These are phyloP conservation scores for Drosophila lutescens DNA, from an alignment of 2,888 invertebrate genomes.

Conservation along the genomic window DNA sequence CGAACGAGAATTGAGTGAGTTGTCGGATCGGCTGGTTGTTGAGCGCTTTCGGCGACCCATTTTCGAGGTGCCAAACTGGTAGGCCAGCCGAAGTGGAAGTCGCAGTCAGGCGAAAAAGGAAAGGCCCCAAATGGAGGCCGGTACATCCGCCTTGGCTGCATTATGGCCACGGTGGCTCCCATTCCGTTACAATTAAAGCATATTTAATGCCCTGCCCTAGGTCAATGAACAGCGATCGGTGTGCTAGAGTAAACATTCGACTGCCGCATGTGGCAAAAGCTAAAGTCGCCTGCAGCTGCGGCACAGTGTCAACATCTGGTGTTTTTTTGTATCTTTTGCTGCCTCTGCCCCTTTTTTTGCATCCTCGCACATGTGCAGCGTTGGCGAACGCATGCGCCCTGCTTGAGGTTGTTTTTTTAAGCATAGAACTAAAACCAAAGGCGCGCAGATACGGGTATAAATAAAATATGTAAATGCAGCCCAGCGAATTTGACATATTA, in stretches of 20 bases:
- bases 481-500: slow-evolving; percentile 54
- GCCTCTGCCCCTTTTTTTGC: slow-evolving; percentile 48
- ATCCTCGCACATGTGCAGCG: slow-evolving; percentile 66
- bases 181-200: slow-evolving; percentile 46
- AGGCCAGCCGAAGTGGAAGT: slow-evolving; percentile 17
- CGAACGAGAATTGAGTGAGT: slow-evolving; percentile 37
- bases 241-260: slow-evolving; percentile 22
- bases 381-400: slow-evolving; percentile 52
- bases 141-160: slow-evolving; percentile 34
- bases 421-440: slow-evolving; percentile 42
- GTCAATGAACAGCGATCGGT: slow-evolving; percentile 53
- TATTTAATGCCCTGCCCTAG: slow-evolving; percentile 56
- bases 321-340: slow-evolving; percentile 42
- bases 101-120: slow-evolving; percentile 49
- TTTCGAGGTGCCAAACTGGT: slow-evolving; percentile 52
- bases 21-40: background rate
- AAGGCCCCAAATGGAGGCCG: slow-evolving; percentile 49
- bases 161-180: slow-evolving; percentile 12
- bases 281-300: slow-evolving; percentile 50
- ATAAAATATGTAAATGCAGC: slow-evolving; percentile 50
- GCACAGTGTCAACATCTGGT: slow-evolving; percentile 64
- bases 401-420: slow-evolving; percentile 41
- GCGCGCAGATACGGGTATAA: slow-evolving; percentile 45
- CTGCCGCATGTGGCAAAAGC: slow-evolving; percentile 57
- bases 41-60: slow-evolving; percentile 34